These are phyloP conservation scores for Mamestra brassicae DNA, from an alignment of 2,888 invertebrate species.

Conservation along the genomic window DNA sequence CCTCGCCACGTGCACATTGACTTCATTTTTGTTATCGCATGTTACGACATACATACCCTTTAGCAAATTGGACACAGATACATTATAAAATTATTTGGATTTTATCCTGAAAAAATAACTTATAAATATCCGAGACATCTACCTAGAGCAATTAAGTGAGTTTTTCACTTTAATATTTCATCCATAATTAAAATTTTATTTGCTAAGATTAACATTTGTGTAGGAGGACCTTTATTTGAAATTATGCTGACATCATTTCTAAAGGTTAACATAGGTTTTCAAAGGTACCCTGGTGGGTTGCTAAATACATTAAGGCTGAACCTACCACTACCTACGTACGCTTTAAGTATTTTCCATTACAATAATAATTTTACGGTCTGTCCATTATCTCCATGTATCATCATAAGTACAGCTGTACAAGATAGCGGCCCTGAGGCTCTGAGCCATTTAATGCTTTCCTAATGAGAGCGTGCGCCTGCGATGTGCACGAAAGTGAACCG, in stretches of 20 bases:
- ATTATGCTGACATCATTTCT: conserved; percentile 28
- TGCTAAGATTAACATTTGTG: conserved; percentile 25
- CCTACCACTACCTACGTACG: conserved; percentile 17
- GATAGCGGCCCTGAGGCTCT: conserved; percentile 64
- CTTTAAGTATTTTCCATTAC: conserved; percentile 38
- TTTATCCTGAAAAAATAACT: not conserved
- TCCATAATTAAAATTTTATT: conserved; percentile 8
- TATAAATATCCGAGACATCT: not conserved
- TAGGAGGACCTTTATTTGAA: conserved; percentile 33
- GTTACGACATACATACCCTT: conserved; percentile 65
- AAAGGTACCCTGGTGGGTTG: conserved; percentile 32
- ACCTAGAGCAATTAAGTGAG: not conserved
- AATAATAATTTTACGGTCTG: conserved; percentile 32
- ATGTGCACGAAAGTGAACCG: conserved; percentile 67
- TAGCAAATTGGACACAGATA: conserved; percentile 38
- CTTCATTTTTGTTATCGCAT: conserved; percentile 65
- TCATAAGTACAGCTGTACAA: conserved; percentile 55
- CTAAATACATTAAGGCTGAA: conserved; percentile 31
- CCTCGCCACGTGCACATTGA: conserved; percentile 76
- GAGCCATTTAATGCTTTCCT: conserved; percentile 71
- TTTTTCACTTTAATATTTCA: conserved; percentile 16
- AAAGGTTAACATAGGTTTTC: conserved; percentile 48
- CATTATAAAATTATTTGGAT: conserved; percentile 4
- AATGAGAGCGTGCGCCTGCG: conserved; percentile 69
- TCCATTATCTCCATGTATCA: conserved; percentile 56